Percentiles rank a stretch among this genome's conserved stretches.
Conservation (phyloP, 1,140 invertebrate species). For the Euglossa dilemma region DNA sequence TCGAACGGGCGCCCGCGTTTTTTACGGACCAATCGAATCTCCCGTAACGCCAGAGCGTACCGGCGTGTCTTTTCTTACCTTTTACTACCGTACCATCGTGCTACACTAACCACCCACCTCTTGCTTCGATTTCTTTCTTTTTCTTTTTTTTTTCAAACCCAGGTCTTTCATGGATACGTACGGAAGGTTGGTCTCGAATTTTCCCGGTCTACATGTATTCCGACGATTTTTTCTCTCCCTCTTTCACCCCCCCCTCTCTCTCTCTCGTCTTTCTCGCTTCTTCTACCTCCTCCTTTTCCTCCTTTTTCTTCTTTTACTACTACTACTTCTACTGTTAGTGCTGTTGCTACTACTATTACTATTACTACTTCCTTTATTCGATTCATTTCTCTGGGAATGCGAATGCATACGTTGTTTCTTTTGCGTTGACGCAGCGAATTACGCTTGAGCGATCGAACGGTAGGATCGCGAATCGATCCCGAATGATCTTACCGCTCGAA, state of each 20-base stretch:
- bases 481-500: not conserved
- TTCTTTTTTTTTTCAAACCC: conserved; percentile 79
- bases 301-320: too few species aligned
- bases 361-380: too few species aligned
- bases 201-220: conserved; percentile 60
- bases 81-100: conserved; percentile 62
- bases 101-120: conserved; percentile 70
- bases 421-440: not conserved
- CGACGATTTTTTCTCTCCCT: not conserved
- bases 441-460: conserved; percentile 10
- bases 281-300: not conserved
- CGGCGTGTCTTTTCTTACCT: not conserved
- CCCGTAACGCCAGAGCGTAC: conserved; percentile 14
- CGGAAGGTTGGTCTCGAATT: conserved; percentile 85
- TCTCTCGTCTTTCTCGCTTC: not conserved
- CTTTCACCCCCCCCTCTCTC: not conserved
- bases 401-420: conserved; percentile 18
- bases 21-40: conserved; percentile 12
- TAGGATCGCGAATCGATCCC: not conserved
- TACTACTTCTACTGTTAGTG: too few species aligned
- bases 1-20: not conserved
- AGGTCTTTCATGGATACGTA: conserved; percentile 87
- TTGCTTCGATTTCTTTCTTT: conserved; percentile 74
- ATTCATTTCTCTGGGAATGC: conserved; percentile 9
- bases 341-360: too few species aligned